These are phyloP conservation scores for Serrognathus titanus DNA, from an alignment of 2,888 invertebrate genomes.

Conservation along the genomic window DNA sequence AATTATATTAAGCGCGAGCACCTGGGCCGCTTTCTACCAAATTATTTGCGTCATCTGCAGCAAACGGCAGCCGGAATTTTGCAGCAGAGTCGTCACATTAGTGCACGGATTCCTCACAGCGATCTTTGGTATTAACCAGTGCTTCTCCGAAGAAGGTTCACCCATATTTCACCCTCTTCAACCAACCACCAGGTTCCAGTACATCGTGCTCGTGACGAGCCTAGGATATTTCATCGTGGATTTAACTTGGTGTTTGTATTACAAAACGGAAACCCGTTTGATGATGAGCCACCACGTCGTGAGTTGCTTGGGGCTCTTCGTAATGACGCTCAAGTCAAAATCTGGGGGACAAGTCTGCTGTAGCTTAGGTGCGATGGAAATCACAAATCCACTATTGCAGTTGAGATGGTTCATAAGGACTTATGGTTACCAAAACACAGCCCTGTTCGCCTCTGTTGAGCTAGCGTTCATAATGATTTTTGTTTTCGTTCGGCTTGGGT, in stretches of 20 bases:
- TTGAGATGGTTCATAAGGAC: slow-evolving; percentile 59
- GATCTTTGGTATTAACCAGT: too few relatives aligned
- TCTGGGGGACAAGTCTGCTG: slow-evolving; percentile 56
- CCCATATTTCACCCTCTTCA: slow-evolving; percentile 27
- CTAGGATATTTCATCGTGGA: slow-evolving; percentile 64
- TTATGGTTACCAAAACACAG: slow-evolving; percentile 51
- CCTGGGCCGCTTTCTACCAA: too few relatives aligned
- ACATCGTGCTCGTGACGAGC: slow-evolving; percentile 50
- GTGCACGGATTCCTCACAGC: too few relatives aligned
- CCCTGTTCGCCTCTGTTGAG: slow-evolving; percentile 51
- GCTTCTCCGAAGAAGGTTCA: too few relatives aligned
- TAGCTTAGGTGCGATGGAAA: slow-evolving; percentile 56
- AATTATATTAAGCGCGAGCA: too few relatives aligned
- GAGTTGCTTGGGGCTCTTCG: slow-evolving; percentile 52
- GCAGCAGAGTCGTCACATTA: too few relatives aligned
- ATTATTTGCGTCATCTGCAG: too few relatives aligned
- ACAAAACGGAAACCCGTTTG: slow-evolving; percentile 52
- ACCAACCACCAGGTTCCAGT: too few relatives aligned
- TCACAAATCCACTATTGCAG: slow-evolving; percentile 62
- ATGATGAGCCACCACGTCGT: slow-evolving; percentile 57
- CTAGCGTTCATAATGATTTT: slow-evolving; percentile 52
- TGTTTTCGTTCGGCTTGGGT: slow-evolving; percentile 50
- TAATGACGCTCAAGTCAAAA: slow-evolving; percentile 51
- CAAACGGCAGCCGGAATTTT: too few relatives aligned
- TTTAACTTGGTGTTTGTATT: slow-evolving; percentile 56